A percentile compares a stretch with the other conserved stretches of the same genome.
phyloP scores from a whole-genome alignment of 1,140 invertebrate species.

The Diachasma alloeum region DNA sequence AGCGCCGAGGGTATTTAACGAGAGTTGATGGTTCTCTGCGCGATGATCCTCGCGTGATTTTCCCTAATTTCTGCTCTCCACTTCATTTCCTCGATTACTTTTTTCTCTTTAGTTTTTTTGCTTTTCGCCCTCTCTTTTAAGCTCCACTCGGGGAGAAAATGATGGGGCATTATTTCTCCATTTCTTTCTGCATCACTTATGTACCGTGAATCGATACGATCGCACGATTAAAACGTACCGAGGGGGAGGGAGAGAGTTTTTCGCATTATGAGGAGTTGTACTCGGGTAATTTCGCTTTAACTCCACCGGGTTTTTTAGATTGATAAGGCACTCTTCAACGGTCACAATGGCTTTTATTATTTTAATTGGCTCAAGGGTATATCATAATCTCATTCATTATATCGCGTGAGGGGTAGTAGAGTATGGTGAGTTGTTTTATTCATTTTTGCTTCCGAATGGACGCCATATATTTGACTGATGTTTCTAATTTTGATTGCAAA shows the following conservation, averaged over 20 bases:
- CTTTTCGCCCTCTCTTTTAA: not conserved
- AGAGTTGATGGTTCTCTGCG: not conserved
- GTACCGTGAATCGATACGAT: constrained; percentile 19
- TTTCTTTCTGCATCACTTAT: constrained; percentile 22
- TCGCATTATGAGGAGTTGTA: not conserved
- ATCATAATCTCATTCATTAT: not conserved
- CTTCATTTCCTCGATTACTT: constrained; percentile 37
- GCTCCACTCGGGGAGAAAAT: constrained; percentile 4
- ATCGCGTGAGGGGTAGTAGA: not conserved
- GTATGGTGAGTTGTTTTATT: not conserved
- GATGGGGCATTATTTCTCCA: constrained; percentile 20
- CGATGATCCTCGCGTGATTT: constrained; percentile 39
- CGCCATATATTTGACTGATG: too few relatives aligned
- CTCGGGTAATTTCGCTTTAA: not conserved
- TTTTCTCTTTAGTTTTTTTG: not conserved
- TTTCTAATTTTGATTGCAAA: too few relatives aligned
- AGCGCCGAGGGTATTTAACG: not conserved
- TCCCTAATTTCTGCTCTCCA: constrained; percentile 37
- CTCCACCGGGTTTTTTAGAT: not conserved
- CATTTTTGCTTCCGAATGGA: too few relatives aligned
- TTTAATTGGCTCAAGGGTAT: not conserved
- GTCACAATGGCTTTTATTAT: not conserved
- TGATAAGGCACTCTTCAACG: not conserved
- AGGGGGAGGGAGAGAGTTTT: not conserved
- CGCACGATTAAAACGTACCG: not conserved